Evolutionary conservation across 2,113 vertebrate species (phyloP).

Genomic region (Ursus arctos): DNA sequence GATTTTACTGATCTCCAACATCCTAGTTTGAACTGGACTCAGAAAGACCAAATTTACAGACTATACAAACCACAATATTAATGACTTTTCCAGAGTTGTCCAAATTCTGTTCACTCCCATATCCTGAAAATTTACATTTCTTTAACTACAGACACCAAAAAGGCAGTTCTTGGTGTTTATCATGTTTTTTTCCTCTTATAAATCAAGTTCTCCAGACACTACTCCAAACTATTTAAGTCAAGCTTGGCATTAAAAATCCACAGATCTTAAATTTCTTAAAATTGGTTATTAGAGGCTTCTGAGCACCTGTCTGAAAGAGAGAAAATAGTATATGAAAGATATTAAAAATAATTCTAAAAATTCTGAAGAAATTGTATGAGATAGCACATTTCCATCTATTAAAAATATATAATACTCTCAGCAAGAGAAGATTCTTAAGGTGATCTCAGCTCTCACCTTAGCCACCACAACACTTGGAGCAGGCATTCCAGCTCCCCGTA

Average conservation of each 20-base stretch:
- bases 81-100: background rate
- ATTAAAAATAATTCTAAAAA: background rate
- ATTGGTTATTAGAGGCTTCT: background rate
- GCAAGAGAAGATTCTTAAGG: background rate
- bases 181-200: background rate
- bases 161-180: background rate
- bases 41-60: background rate
- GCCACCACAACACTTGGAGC: fast-evolving
- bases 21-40: background rate
- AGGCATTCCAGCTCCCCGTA: background rate
- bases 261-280: background rate
- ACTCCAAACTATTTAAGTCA: background rate
- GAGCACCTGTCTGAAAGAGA: background rate
- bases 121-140: background rate
- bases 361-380: background rate
- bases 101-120: background rate
- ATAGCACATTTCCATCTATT: background rate
- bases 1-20: background rate
- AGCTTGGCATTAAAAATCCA: background rate
- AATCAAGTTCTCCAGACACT: background rate
- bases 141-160: background rate
- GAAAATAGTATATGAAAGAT: background rate
- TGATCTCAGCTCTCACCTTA: background rate
- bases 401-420: background rate
- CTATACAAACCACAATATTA: background rate